phyloP scores from a whole-genome alignment of 2,113 vertebrate genomes.

The Aspidoscelis tigris region DNA sequence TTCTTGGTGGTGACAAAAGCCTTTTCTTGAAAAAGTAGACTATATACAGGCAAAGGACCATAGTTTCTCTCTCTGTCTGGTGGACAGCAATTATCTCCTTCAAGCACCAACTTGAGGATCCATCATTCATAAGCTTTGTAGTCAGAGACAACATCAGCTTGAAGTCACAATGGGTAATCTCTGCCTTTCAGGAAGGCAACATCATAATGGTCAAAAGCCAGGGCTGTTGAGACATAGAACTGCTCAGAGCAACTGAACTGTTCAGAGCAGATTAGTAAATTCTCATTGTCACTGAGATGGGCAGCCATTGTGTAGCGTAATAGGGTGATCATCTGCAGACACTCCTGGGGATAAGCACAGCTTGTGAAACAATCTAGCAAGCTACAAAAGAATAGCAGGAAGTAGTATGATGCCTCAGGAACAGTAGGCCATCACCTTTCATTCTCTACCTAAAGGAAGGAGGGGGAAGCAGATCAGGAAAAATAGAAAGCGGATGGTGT shows the following conservation, averaged over 20 bases:
- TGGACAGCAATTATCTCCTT: background rate
- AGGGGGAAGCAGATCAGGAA: background rate
- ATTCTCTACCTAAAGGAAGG: background rate
- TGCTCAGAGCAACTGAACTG: background rate
- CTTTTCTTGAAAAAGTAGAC: background rate
- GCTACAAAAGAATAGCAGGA: background rate
- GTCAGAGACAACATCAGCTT: background rate
- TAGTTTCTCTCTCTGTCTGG: background rate
- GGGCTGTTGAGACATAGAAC: background rate
- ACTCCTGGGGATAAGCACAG: background rate
- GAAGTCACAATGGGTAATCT: background rate
- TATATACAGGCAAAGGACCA: background rate
- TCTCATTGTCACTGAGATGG: background rate
- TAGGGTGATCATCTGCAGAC: too few species aligned
- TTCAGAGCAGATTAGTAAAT: background rate
- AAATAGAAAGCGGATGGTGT: background rate
- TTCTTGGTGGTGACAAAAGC: background rate
- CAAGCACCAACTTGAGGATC: background rate
- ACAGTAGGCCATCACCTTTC: background rate
- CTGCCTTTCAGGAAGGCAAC: background rate
- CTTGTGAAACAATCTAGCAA: background rate
- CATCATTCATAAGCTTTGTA: background rate
- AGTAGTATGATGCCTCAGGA: background rate
- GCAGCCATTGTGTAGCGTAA: background rate
- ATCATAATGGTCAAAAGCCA: background rate